phyloP scores from a whole-genome alignment of 2,797 vertebrate genomes.

The Brachymystax lenok region DNA sequence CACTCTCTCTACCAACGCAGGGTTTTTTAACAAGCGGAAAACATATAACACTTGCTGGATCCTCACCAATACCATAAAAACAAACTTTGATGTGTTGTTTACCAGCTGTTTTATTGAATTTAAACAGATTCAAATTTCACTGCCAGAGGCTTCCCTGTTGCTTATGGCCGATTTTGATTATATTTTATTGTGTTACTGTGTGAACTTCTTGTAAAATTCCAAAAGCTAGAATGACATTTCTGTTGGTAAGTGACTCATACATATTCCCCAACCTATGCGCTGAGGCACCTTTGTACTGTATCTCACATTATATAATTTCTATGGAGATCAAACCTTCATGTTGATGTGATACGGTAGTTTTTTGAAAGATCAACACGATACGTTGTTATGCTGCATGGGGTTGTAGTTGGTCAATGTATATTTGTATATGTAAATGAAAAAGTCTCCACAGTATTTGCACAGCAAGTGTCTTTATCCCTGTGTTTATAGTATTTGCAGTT shows the following conservation, averaged over 20 bases:
- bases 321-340: background rate
- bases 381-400: background rate
- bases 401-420: background rate
- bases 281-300: background rate
- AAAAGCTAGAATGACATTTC: background rate
- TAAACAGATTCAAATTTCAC: conserved; percentile 23
- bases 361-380: background rate
- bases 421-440: background rate
- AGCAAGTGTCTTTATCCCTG: background rate
- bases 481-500: background rate
- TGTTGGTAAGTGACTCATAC: background rate
- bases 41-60: too few species aligned
- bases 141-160: background rate
- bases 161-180: background rate
- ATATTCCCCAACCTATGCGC: conserved; percentile 1
- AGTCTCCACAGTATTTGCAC: background rate
- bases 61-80: conserved; percentile 2
- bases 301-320: background rate
- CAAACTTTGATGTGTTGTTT: conserved; percentile 48
- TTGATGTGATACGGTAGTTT: background rate
- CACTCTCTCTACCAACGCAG: too few species aligned
- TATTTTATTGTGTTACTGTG: background rate
- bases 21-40: too few species aligned
- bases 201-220: background rate
- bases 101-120: conserved; percentile 4